Conservation (phyloP, 2,797 vertebrate genomes). For the Sitta carolinensis region DNA sequence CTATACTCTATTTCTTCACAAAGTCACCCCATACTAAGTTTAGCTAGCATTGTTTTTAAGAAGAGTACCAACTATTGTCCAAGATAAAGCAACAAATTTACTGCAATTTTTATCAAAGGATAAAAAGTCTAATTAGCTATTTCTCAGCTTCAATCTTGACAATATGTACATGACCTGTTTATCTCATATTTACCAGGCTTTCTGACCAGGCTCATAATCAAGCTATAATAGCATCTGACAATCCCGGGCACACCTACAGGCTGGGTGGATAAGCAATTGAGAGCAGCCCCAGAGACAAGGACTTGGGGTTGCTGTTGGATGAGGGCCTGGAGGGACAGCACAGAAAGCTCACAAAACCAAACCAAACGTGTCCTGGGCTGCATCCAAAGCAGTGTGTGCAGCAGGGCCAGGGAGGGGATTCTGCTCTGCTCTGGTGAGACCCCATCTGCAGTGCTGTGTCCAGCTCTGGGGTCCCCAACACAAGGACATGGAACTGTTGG, state of each 20-base stretch:
- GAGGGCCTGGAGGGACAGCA: neutral
- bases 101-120: neutral
- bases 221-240: neutral
- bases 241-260: neutral
- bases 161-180: neutral
- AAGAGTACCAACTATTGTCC: neutral
- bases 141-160: neutral
- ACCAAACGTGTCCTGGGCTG: rapidly evolving
- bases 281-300: neutral
- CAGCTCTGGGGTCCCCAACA: neutral
- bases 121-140: neutral
- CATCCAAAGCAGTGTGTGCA: rapidly evolving
- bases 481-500: neutral
- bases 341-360: neutral
- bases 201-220: neutral
- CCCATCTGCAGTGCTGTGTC: too few relatives aligned
- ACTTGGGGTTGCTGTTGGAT: neutral
- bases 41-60: neutral
- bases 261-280: neutral
- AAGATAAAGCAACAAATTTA: neutral
- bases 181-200: neutral
- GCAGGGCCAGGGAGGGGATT: rapidly evolving
- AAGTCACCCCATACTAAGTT: neutral
- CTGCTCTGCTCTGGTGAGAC: neutral
- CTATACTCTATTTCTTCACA: neutral